Evolutionary conservation across 1,140 invertebrate species (phyloP).

Genomic region (Cydia pomonella): DNA sequence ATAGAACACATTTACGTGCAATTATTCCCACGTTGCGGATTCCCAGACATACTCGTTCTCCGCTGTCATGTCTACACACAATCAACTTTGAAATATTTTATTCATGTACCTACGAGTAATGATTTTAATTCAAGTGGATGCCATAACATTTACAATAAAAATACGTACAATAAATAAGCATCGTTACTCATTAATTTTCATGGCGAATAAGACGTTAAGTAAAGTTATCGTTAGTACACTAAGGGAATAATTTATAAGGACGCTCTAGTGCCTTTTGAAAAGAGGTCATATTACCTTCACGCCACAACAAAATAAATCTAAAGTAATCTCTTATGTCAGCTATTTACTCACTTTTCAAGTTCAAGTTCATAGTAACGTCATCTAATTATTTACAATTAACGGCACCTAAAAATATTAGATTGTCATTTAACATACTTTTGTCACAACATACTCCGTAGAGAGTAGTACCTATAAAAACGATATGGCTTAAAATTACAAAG

Average conservation of each 20-base stretch:
- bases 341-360: background rate
- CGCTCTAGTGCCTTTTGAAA: background rate
- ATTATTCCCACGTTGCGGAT: constrained; percentile 10
- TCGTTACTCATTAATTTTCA: background rate
- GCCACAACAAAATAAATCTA: background rate
- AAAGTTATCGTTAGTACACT: background rate
- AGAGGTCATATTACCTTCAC: background rate
- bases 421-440: too few relatives aligned
- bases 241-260: background rate
- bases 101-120: background rate
- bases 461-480: background rate
- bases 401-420: too few relatives aligned
- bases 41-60: background rate
- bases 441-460: too few relatives aligned
- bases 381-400: too few relatives aligned
- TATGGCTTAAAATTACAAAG: background rate
- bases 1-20: constrained; percentile 17
- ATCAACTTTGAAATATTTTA: constrained; percentile 9
- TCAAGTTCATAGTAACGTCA: too few relatives aligned
- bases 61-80: constrained; percentile 12
- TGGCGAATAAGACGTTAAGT: background rate
- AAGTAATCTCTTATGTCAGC: background rate
- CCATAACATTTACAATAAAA: constrained; percentile 20
- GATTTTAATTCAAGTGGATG: constrained; percentile 3
- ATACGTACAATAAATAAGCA: background rate